Conservation (phyloP, 2,113 vertebrate species). For the Canis aureus region DNA sequence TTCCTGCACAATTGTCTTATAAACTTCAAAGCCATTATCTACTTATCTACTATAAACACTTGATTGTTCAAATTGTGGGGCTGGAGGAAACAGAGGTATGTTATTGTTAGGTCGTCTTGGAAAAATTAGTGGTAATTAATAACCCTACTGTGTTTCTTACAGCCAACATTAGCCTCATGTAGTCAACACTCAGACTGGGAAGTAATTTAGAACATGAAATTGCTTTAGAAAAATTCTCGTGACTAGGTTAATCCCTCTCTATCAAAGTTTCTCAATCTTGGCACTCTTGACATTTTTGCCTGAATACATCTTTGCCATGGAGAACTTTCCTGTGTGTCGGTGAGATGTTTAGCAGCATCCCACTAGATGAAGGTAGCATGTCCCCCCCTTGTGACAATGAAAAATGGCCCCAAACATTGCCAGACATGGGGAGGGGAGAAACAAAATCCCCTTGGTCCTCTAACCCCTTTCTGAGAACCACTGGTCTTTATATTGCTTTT, state of each 20-base stretch:
- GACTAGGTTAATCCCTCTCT: background rate
- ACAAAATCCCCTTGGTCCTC: background rate
- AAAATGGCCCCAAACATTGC: slow-evolving; percentile 10
- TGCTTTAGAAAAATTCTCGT: slow-evolving; percentile 50
- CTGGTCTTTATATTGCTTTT: background rate
- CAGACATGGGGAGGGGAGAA: background rate
- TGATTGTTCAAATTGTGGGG: slow-evolving; percentile 44
- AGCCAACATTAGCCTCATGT: background rate
- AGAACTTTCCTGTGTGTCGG: background rate
- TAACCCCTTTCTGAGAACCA: background rate
- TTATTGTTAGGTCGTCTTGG: slow-evolving; percentile 41
- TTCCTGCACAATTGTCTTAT: slow-evolving; percentile 52
- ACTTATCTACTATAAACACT: background rate
- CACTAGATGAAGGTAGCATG: background rate
- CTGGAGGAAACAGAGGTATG: slow-evolving; percentile 12
- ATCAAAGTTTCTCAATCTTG: slow-evolving; percentile 26
- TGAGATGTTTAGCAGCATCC: background rate
- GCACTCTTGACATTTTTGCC: slow-evolving; percentile 37
- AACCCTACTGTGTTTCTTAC: slow-evolving; percentile 28
- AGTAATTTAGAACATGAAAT: slow-evolving; percentile 59
- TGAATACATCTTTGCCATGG: background rate
- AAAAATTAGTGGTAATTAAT: slow-evolving; percentile 54
- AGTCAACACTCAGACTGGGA: background rate
- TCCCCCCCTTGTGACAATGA: background rate
- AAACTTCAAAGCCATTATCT: slow-evolving; percentile 51